Conservation (phyloP, 2,888 invertebrate genomes). For the Lagria hirta region DNA sequence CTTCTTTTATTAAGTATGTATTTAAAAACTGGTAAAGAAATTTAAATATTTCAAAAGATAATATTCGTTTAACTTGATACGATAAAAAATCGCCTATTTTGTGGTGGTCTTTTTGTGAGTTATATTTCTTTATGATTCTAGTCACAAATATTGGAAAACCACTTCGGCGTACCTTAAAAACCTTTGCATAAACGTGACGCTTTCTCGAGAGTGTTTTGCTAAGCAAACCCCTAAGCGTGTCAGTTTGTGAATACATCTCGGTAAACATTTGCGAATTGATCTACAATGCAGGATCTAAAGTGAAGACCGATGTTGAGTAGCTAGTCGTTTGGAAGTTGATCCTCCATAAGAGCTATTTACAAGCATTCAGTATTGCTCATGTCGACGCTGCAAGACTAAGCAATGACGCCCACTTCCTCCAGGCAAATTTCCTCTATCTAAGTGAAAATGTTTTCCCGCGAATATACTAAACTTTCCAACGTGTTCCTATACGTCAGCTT, state of each 20-base stretch:
- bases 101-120: too few species aligned
- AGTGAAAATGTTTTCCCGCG: too few species aligned
- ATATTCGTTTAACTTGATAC: too few species aligned
- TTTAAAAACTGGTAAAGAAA: too few species aligned
- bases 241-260: slow-evolving; percentile 12
- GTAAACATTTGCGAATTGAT: slow-evolving; percentile 22
- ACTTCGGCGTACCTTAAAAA: too few species aligned
- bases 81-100: too few species aligned
- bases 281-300: slow-evolving; percentile 17
- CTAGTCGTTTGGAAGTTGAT: slow-evolving; percentile 21
- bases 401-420: slow-evolving; percentile 21
- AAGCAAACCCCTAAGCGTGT: slow-evolving; percentile 9
- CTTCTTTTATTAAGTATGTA: too few species aligned
- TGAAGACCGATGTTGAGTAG: slow-evolving; percentile 23
- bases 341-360: slow-evolving; percentile 19
- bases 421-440: slow-evolving; percentile 19
- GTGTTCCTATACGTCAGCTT: too few species aligned
- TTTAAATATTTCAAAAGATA: too few species aligned
- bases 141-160: too few species aligned
- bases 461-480: too few species aligned
- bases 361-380: slow-evolving; percentile 18
- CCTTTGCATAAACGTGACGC: not conserved
- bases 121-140: too few species aligned
- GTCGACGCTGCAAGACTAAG: slow-evolving; percentile 20
- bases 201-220: not conserved